Percentiles rank a stretch among this genome's conserved stretches.
These are phyloP conservation scores for Microctonus hyperodae DNA, from an alignment of 2,888 invertebrate species.

Conservation along the genomic window DNA sequence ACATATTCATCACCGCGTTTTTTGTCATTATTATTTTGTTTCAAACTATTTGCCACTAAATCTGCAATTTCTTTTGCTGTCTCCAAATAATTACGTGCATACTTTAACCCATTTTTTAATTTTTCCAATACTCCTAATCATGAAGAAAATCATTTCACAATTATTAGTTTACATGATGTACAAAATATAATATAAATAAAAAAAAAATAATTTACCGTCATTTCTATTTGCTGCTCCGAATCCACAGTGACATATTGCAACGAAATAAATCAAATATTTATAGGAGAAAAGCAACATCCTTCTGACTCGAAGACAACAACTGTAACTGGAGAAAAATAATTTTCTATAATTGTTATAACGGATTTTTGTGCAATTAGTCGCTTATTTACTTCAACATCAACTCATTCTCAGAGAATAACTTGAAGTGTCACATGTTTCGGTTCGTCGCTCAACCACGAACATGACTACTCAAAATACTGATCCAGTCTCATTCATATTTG, in stretches of 20 bases:
- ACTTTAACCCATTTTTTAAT: conserved; percentile 64
- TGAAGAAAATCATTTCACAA: not conserved
- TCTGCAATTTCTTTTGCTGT: conserved; percentile 69
- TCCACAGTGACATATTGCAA: conserved; percentile 20
- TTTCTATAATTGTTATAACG: conserved; percentile 30
- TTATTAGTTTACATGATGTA: no score
- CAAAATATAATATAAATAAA: conserved; percentile 15
- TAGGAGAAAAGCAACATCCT: conserved; percentile 35
- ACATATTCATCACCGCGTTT: conserved; percentile 44
- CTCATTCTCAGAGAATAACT: conserved; percentile 8
- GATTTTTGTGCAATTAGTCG: conserved; percentile 28
- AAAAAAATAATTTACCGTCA: conserved; percentile 40
- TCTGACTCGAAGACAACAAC: conserved; percentile 15
- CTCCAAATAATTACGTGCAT: conserved; percentile 65
- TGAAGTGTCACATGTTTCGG: conserved; percentile 37
- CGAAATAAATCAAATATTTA: conserved; percentile 26
- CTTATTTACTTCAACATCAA: conserved; percentile 32
- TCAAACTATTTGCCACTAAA: conserved; percentile 69
- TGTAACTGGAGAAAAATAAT: conserved; percentile 39
- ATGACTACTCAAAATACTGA: not conserved
- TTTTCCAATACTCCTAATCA: conserved; percentile 61
- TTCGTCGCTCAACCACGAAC: conserved; percentile 44
- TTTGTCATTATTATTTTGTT: conserved; percentile 42
- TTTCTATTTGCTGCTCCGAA: conserved; percentile 32
- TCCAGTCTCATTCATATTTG: not conserved